Evolutionary conservation across 2,113 vertebrate species (phyloP).

Genomic region (Empidonax traillii): DNA sequence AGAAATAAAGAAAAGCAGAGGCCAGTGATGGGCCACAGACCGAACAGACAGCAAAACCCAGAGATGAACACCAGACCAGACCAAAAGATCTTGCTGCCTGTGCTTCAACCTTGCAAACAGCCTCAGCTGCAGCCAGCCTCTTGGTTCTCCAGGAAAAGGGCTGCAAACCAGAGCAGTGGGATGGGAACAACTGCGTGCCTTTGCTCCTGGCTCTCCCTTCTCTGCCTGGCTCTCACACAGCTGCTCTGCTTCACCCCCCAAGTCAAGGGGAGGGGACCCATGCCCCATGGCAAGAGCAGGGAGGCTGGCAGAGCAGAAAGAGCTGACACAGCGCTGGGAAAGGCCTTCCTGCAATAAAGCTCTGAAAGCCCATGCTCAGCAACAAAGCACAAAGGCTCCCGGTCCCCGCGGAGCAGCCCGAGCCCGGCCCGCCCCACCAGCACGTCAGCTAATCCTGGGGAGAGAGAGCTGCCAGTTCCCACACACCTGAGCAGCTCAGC

Average conservation of each 20-base stretch:
- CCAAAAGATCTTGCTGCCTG: neutral
- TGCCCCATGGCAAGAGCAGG: conserved; percentile 4
- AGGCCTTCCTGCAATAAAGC: conserved; percentile 51
- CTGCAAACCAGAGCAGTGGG: neutral
- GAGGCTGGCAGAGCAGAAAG: conserved; percentile 51
- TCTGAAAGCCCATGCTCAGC: conserved; percentile 72
- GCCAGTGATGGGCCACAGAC: neutral
- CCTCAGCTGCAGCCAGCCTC: neutral
- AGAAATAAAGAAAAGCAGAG: neutral
- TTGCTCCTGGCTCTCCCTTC: neutral
- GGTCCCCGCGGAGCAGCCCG: conserved; percentile 34
- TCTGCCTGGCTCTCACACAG: neutral
- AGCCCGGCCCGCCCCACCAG: conserved; percentile 30
- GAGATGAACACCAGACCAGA: neutral
- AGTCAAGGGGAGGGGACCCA: conserved; percentile 13
- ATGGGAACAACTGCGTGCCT: neutral
- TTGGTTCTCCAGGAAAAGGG: neutral
- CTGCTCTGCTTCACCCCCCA: conserved; percentile 17
- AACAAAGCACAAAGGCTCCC: conserved; percentile 75
- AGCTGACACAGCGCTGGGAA: conserved; percentile 68
- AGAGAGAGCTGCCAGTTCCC: conserved; percentile 36
- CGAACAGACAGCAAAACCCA: neutral
- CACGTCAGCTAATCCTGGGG: conserved; percentile 2
- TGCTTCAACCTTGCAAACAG: neutral
- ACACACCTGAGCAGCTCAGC: conserved; percentile 3